Evolutionary conservation across 2,888 invertebrate genomes (phyloP), one percentile per base, ranked within the genome.

Genomic region (Mylabris sibirica): DNA sequence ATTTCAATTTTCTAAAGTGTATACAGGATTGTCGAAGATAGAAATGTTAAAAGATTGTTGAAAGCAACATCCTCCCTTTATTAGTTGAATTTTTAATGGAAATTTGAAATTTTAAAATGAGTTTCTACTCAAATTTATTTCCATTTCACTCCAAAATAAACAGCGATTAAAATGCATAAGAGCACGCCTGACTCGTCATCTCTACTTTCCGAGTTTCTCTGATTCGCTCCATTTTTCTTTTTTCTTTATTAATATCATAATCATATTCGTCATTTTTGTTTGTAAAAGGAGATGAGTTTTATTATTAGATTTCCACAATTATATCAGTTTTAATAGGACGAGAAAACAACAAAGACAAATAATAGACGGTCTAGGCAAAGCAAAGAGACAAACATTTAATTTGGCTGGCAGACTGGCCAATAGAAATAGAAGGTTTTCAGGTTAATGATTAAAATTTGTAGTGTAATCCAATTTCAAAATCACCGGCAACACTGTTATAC

Each of bases 141-240:
- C 24, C 9, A 24, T 57, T 22, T 22, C 24, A 24, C 12, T 12
- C 12, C 12, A 57, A 57, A 24, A 57, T 57, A 24, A 57, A 57
- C 24, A 57, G 24, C 57, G 57, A 57, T 57, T 57, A 57, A 57
- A 57, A 57, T 57, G 57, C 14, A 57, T 57, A 57, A 57, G 57
- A 5, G 24, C 12, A 57, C 24, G 57, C 24, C 24, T 49, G 17
- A 24, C 12, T 9, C 53, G 6, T 11, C n/a, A n/a, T n/a, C n/a
- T n/a, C n/a, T n/a, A n/a, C n/a, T n/a, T n/a, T 2, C 22, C 53
- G 17, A 8, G 22, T 53, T 53, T 22, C 22, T 53, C 2, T 17
- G 49, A 9, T 53, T 53, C 53, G 20, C 9, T 53, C 22, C 22
- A 22, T 9, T 3, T 53, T 22, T 53, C 3, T 22, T 57, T 57